Percentiles rank a stretch among this genome's conserved stretches.
These are phyloP conservation scores for Barnardius zonarius DNA, from an alignment of 2,113 vertebrate genomes.

Conservation along the genomic window DNA sequence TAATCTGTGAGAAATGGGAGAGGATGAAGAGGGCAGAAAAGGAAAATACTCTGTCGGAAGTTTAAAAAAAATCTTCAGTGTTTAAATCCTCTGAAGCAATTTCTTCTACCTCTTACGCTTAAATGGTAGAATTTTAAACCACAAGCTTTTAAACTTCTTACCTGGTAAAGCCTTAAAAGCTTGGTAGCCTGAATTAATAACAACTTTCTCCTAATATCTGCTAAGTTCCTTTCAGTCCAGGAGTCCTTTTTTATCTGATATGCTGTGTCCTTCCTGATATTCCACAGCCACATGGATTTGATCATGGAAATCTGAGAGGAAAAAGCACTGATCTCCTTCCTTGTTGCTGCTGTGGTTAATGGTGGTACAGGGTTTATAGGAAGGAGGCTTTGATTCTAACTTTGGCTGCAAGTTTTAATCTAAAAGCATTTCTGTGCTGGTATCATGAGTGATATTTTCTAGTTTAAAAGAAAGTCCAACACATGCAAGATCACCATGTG, in stretches of 20 bases:
- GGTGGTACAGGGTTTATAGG: background rate
- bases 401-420: background rate
- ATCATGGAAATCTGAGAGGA: background rate
- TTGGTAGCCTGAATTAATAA: conserved; percentile 5
- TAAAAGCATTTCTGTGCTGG: background rate
- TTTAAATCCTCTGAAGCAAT: background rate
- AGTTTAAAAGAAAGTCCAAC: background rate
- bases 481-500: background rate
- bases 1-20: background rate
- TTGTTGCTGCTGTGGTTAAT: background rate
- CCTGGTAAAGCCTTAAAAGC: conserved; percentile 40
- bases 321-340: background rate
- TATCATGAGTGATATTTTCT: background rate
- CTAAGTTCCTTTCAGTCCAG: conserved; percentile 15
- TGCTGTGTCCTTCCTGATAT: background rate
- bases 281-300: background rate
- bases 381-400: background rate
- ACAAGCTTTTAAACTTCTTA: conserved; percentile 34
- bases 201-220: background rate
- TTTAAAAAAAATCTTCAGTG: background rate
- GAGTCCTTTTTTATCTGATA: conserved; percentile 11
- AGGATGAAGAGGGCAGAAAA: background rate
- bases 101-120: background rate
- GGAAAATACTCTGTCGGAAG: background rate
- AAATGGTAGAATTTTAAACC: conserved; percentile 5